Base-by-base conservation (phyloP, 2,888 invertebrate species). In the Limenitis arthemis region DNA sequence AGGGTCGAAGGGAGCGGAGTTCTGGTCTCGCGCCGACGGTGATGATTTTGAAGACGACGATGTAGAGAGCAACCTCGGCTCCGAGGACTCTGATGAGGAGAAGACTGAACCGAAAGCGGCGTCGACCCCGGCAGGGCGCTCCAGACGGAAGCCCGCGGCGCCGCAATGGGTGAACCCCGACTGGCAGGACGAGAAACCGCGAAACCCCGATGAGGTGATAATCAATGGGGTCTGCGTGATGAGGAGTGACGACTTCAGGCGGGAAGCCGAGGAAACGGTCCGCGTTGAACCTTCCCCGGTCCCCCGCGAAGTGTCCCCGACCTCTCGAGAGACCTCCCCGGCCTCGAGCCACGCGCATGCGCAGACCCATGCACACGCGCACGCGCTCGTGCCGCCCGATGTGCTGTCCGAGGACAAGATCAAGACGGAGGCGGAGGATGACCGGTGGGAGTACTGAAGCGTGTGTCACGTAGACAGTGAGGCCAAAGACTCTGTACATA, bases 151-250 rank as follows among this genome's bases (percentile, higher is more conserved):
- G 86, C 96, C 97, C 1, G 97, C 96, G 1, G 97, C 97, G 49
- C 98, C 98, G 2, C 97, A 98, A 80, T 97, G 98, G 96, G 96
- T 98, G 5, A 97, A 97, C 78, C 98, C 98, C 6, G 95, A 95
- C 66, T 94, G 94, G 94, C 94, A 94, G 69, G 94, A 93, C 70
- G 89, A 89, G 61, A 87, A 88, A 62, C 86, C 88, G 12, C 77
- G 86, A 41, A 82, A 75, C 69, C 85, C 79, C 58, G 93, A 93
- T 67, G 95, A 95, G 72, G 94, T 95, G 30, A 96, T 96, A 69
- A 96, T 96, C 66, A 97, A 97, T 72, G 97, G 97, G 1, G 96
- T 97, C 30, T 96, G 96, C 72, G 96, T 96, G 6, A 94, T 96
- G 94, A 91, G 94, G 64, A 91, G 93, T 53, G 93, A 93, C 62